These are phyloP conservation scores for Physocephala rufipes DNA, from an alignment of 2,888 invertebrate genomes.

Conservation along the genomic window DNA sequence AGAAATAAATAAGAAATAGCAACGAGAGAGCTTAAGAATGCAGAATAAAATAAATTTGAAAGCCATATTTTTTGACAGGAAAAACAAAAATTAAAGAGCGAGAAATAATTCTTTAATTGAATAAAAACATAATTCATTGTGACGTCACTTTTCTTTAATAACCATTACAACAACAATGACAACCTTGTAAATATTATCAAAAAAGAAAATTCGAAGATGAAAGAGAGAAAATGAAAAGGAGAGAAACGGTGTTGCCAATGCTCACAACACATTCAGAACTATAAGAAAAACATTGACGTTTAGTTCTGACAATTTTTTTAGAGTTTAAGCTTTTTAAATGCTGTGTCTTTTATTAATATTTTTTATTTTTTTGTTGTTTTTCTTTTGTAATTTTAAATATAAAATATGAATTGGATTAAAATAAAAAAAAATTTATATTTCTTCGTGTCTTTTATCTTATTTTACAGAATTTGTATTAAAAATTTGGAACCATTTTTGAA, in stretches of 20 bases:
- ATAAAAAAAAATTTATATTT: neutral
- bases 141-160: constrained; percentile 14
- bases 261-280: constrained; percentile 12
- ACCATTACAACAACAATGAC: constrained; percentile 20
- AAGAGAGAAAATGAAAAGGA: constrained; percentile 23
- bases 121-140: neutral
- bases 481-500: constrained; percentile 47
- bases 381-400: too few species aligned
- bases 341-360: constrained; percentile 9
- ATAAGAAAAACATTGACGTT: too few species aligned
- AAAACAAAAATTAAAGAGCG: neutral
- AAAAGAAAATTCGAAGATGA: neutral
- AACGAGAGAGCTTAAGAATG: neutral
- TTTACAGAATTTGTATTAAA: constrained; percentile 42
- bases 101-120: neutral
- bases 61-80: constrained; percentile 13
- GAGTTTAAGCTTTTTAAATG: constrained; percentile 25
- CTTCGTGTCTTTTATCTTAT: constrained; percentile 17
- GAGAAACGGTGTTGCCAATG: constrained; percentile 31
- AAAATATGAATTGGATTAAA: neutral
- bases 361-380: neutral
- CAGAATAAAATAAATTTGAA: neutral
- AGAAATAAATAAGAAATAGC: neutral
- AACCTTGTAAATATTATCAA: constrained; percentile 37
- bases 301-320: constrained; percentile 25